Base-by-base conservation (phyloP, 2,113 vertebrate species). In the Tor tambroides region DNA sequence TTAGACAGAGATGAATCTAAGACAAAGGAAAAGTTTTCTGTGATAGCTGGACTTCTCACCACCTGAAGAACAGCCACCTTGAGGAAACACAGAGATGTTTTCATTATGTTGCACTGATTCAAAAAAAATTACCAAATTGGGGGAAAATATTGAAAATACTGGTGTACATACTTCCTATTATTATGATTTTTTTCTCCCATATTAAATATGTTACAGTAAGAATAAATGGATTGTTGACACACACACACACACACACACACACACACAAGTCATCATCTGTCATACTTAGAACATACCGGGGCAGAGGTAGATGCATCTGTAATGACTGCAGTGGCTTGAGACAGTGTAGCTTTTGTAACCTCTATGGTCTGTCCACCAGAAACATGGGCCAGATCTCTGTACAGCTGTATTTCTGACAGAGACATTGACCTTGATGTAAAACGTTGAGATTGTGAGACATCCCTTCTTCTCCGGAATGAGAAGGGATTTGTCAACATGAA, bases 351-450 rank as follows among this genome's bases (percentile, higher is more conserved):
- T 19, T 56, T 88, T 14, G 3, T 83, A 38, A 87, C 79, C 28
- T 87, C 79, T 23, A 87, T 87, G 4, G 38, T 10, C n/a, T 82
- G 79, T 74, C 85, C 85, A 75, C 85, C 85, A 21, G 85, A 87
- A 30, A 26, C 35, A 14, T 82, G 54, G 15, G 85, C 79, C 85
- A 87, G 69, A 21, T 87, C 67, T 61, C 80, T 59, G 54, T 87
- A 87, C 19, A 87, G 2, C 28, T 43, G 21, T 17, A 63, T 51
- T 2, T 51, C 35, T 38, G 28, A 38, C 6, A 14, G 41, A 46
- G 51, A 7, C 5, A 86, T 28, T 30, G 32, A 49, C 59, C 63
- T 80, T 69, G 41, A 32, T 32, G 2, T 49, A 30, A 14, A 69
- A 19, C 9, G 5, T 14, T 69, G 80, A 32, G 61, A 69, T 83